A percentile compares a stretch with the other conserved stretches of the same genome.
These are phyloP conservation scores for Lagorchestes hirsutus DNA, from an alignment of 2,797 vertebrate genomes.

Conservation along the genomic window DNA sequence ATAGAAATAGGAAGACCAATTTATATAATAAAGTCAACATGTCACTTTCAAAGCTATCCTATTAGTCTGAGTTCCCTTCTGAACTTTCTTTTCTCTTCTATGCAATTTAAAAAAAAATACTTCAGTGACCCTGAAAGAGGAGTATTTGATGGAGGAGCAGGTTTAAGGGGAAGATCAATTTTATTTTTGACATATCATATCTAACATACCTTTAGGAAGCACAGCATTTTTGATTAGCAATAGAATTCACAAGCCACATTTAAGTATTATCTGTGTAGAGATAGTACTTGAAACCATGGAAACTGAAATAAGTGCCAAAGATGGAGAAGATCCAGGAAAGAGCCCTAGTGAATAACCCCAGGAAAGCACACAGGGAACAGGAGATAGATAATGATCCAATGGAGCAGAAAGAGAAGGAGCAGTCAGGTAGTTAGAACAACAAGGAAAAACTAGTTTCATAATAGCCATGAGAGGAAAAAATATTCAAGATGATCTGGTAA, in stretches of 20 bases:
- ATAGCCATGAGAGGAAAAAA: not conserved
- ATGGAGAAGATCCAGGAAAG: not conserved
- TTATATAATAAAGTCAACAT: not conserved
- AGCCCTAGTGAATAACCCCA: not conserved
- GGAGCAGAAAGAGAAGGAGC: not conserved
- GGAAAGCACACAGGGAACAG: not conserved
- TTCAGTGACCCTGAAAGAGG: not conserved
- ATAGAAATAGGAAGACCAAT: not conserved
- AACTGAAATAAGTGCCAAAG: not conserved
- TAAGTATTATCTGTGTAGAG: not conserved
- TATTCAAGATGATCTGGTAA: not conserved
- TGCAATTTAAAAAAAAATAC: not conserved
- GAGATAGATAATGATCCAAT: not conserved
- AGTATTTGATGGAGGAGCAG: not conserved
- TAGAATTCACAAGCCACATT: not conserved
- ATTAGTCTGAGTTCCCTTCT: not conserved
- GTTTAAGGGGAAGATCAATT: not conserved
- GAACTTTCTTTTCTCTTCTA: not conserved
- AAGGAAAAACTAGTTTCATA: not conserved
- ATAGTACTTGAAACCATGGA: not conserved
- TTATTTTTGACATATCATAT: not conserved
- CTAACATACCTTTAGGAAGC: not conserved
- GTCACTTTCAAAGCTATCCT: not conserved
- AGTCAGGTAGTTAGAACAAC: not conserved
- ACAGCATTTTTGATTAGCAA: not conserved